Evolutionary conservation across 2,113 vertebrate genomes (phyloP), one percentile per base, ranked within the genome.

Genomic region (cattle (Bos taurus)): DNA sequence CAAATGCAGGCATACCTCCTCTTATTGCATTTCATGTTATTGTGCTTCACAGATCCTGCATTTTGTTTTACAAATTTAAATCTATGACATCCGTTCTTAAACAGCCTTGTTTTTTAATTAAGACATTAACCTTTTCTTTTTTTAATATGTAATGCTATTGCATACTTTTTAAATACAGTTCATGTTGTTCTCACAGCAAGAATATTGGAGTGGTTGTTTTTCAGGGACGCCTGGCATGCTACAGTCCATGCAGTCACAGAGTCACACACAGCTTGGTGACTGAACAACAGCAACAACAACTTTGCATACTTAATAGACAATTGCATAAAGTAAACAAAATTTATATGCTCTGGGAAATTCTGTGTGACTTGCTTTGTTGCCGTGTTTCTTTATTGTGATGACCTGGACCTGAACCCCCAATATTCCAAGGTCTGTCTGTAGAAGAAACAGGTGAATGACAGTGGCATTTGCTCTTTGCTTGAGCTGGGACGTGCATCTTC

Each of bases 351-450:
- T 80, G 77, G 15, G 26, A 30, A 80, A 80, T 16, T 52, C 48
- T 52, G 48, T 50, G 1, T 12, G 46, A 33, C 78, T 81, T 52
- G 48, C 28, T 81, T 52, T 52, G 78, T 33, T 52, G 46, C 30
- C 2, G 2, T 52, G 28, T 52, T 81, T 50, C 46, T 33, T 21
- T 52, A 19, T 11, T 50, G 48, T 52, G 78, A 52, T 52, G 78
- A 19, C 17, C 28, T 81, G 78, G 46, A 81, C 19, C 48, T 52
- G 78, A 52, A 81, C 1, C 0, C 2, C 0, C 9, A 81, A 7
- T 52, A 21, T n/a, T 52, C 48, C 5, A 52, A 81, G 17, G 78
- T 13, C 28, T 81, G 17, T 26, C 48, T 81, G 17, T 6, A 21
- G 48, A 78, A 46, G 5, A 71, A 3, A 43, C 16, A 84, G 2